A percentile compares a stretch with the other conserved stretches of the same genome.
These are phyloP conservation scores for Zoanthus gigantus DNA, from an alignment of 92 coral and sea anemone species.

Conservation along the genomic window DNA sequence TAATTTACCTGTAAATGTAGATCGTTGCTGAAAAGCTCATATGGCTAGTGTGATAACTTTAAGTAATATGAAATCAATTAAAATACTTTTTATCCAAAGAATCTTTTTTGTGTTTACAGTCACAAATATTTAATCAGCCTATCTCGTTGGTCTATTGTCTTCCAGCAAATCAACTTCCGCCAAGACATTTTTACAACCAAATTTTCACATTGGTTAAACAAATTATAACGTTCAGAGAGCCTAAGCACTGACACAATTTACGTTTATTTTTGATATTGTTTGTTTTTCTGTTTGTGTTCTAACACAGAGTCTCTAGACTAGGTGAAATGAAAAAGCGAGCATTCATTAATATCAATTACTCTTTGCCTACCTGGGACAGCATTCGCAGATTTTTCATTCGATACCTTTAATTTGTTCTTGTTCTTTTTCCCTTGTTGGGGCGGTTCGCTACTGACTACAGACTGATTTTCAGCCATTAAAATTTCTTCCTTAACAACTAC, in stretches of 20 bases:
- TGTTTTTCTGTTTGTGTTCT: background rate
- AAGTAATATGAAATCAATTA: background rate
- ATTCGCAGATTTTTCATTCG: conserved; percentile 68
- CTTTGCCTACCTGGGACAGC: conserved; percentile 65
- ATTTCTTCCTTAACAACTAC: conserved; percentile 47
- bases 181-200: conserved; percentile 4
- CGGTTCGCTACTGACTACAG: conserved; percentile 55
- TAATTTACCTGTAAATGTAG: conserved; percentile 15
- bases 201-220: conserved; percentile 20
- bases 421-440: conserved; percentile 67
- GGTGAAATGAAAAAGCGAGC: background rate
- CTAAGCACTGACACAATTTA: background rate
- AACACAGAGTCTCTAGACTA: background rate
- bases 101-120: background rate
- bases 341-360: background rate
- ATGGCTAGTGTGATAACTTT: background rate
- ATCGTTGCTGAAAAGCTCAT: background rate
- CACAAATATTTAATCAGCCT: background rate
- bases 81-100: background rate
- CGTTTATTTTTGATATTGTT: background rate
- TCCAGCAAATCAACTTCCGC: conserved; percentile 46
- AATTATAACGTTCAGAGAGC: background rate
- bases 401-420: conserved; percentile 66
- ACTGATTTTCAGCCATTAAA: conserved; percentile 31
- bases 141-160: conserved; percentile 20